These are phyloP conservation scores for Tachina lurida DNA, from an alignment of 2,888 invertebrate species.

Conservation along the genomic window DNA sequence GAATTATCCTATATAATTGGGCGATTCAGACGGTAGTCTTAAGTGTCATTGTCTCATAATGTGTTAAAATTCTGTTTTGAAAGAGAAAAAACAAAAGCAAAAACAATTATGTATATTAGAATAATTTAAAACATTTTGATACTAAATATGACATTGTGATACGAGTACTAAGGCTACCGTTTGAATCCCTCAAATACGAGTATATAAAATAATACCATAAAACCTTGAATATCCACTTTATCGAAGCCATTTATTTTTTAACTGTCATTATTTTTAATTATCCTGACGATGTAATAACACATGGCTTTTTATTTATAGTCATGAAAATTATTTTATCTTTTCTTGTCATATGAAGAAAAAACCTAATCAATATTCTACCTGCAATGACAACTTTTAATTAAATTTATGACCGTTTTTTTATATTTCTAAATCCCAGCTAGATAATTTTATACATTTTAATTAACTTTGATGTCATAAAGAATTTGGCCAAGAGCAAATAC, in stretches of 20 bases:
- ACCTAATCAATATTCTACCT: neutral
- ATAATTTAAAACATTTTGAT: too few species aligned
- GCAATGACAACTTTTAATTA: conserved; percentile 9
- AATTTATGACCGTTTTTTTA: neutral
- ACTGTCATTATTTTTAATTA: neutral
- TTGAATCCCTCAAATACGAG: too few species aligned
- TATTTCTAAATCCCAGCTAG: neutral
- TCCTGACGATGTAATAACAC: neutral
- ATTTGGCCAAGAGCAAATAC: conserved; percentile 29
- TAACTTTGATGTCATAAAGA: conserved; percentile 31
- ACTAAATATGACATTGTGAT: too few species aligned
- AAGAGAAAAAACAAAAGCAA: neutral
- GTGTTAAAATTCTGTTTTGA: too few species aligned
- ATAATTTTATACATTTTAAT: conserved; percentile 33
- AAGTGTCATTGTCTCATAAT: too few species aligned
- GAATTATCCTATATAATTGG: too few species aligned
- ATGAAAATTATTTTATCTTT: neutral
- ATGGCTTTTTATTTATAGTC: neutral
- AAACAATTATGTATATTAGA: neutral
- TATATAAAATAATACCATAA: too few species aligned
- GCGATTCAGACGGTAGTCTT: too few species aligned
- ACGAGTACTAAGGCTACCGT: too few species aligned
- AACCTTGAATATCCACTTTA: neutral
- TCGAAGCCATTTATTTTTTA: neutral
- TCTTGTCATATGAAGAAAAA: neutral